A percentile compares a stretch with the other conserved stretches of the same genome.
Conservation (phyloP, 2,888 invertebrate genomes). For the Elegia similella region DNA sequence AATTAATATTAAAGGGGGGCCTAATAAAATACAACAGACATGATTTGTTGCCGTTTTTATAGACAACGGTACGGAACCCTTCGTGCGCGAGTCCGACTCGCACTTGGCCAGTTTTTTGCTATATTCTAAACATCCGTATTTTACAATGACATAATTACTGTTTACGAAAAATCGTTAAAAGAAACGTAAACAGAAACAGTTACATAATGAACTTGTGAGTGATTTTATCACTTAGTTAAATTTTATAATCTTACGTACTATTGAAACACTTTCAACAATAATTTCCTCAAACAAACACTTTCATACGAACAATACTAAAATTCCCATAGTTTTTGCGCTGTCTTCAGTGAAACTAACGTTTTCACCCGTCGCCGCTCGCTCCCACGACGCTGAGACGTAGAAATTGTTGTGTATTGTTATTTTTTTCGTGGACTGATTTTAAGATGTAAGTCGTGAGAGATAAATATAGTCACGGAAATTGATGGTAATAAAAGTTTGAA, state of each 20-base stretch:
- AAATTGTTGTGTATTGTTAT: conserved; percentile 52
- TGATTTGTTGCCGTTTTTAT: too few species aligned
- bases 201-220: neutral
- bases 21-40: too few species aligned
- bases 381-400: conserved; percentile 58
- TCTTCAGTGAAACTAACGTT: conserved; percentile 63
- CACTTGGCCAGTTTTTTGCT: too few species aligned
- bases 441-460: conserved; percentile 8
- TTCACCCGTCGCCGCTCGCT: conserved; percentile 44
- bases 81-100: too few species aligned
- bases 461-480: neutral
- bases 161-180: too few species aligned
- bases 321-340: conserved; percentile 54
- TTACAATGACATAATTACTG: too few species aligned
- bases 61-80: too few species aligned
- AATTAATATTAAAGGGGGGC: too few species aligned
- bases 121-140: too few species aligned
- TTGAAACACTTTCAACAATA: conserved; percentile 11
- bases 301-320: conserved; percentile 45
- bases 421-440: conserved; percentile 19
- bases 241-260: neutral
- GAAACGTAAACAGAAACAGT: neutral
- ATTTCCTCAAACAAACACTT: conserved; percentile 40
- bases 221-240: neutral
- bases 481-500: neutral